Evolutionary conservation across 2,888 invertebrate species (phyloP), one percentile per base, ranked within the genome.

Genomic region (Neelides folsomi): DNA sequence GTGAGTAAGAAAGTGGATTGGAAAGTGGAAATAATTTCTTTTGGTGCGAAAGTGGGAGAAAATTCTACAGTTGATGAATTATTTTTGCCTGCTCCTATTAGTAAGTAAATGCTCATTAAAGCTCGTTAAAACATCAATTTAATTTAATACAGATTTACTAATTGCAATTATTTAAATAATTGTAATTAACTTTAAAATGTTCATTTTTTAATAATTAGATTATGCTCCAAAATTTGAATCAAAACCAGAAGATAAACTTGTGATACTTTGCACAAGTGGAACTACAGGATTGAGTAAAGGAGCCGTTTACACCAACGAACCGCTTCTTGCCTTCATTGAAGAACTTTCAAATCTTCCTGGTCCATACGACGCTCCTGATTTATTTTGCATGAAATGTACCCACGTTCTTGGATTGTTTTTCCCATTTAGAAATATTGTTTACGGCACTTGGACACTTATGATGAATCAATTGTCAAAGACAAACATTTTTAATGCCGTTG

Each of bases 181-280:
- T n/a, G 27, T 27, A 27, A 27, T 27, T 5, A 27, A 27, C 27
- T 3, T 27, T 27, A 27, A 27, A 27, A 27, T 27, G 27, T 5
- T 27, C 4, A 27, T 7, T 27, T 27, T 27, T 5, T 27, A 27
- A 27, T 27, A 27, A 5, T 3, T 20, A 57, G 59, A 51, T 19
- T 56, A 55, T 35, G 57, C 55, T 9, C 13, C 10, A 16, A 27
- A 49, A 19, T 27, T 55, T 9, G 13, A 49, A 35, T 34, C 52
- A 13, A 46, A 50, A n/a, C 40, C 57, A 19, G 54, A 59, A 44
- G 59, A 59, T 41, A 53, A 53, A 36, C 38, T 47, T 18, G 15
- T 59, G 40, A 55, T 59, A n/a, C 48, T 59, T 3, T 57, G 57
- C 34, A 59, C 59, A 4, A 54, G 54, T 47, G 59, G 59, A 13